Evolutionary conservation across 2,113 vertebrate species (phyloP).

Genomic region (Saccopteryx leptura): DNA sequence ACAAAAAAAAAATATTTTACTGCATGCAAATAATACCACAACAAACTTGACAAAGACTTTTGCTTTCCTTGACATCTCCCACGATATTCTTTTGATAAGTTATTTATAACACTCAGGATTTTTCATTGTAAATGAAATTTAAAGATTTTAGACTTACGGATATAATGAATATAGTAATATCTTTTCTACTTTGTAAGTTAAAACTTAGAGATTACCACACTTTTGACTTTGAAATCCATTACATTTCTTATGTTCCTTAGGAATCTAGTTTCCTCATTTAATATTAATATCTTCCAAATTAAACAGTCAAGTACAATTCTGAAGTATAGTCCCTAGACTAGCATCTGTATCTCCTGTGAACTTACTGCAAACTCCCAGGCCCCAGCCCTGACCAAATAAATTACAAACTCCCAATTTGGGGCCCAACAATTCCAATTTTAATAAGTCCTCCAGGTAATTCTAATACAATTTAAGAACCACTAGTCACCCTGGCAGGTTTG

Average conservation of each 20-base stretch:
- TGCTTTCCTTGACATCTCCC: not conserved
- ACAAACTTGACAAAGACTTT: conserved; percentile 3
- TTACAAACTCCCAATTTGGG: conserved; percentile 22
- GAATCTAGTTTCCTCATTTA: conserved; percentile 11
- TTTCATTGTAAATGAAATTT: conserved; percentile 27
- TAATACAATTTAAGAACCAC: not conserved
- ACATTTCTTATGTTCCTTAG: conserved; percentile 2
- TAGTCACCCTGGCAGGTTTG: not conserved
- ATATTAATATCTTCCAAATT: conserved; percentile 12
- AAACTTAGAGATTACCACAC: not conserved
- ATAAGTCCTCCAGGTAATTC: not conserved
- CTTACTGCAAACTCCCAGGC: not conserved
- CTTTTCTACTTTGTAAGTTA: not conserved
- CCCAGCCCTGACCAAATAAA: not conserved
- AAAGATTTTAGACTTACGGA: conserved; percentile 13
- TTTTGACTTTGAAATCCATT: conserved; percentile 1
- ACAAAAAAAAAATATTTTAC: conserved; percentile 5
- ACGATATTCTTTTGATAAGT: not conserved
- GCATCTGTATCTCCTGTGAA: not conserved
- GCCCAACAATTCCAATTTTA: not conserved
- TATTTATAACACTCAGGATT: not conserved
- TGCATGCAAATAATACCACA: not conserved
- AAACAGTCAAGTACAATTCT: conserved; percentile 27
- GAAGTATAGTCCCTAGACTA: not conserved
- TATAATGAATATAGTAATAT: not conserved